These are phyloP conservation scores for Anadara kagoshimensis DNA, from an alignment of 1,140 invertebrate species.

Conservation along the genomic window DNA sequence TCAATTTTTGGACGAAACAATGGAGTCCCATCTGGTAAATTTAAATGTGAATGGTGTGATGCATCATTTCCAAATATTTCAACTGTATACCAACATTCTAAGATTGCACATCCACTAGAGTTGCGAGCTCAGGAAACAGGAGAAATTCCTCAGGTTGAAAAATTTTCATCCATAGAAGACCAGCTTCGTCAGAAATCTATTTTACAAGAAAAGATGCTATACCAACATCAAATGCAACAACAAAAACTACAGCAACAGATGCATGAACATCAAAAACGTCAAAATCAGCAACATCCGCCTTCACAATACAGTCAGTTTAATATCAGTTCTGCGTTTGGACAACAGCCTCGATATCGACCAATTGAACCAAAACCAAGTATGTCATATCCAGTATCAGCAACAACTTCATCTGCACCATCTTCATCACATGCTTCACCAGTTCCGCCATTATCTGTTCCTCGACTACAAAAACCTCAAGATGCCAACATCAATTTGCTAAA, in stretches of 20 bases:
- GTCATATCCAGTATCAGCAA: not conserved
- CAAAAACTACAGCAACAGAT: not conserved
- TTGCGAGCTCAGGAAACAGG: slow-evolving; percentile 58
- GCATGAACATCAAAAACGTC: not conserved
- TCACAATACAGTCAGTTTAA: not conserved
- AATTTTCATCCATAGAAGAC: too few relatives aligned
- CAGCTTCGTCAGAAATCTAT: not conserved
- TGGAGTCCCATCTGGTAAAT: slow-evolving; percentile 13
- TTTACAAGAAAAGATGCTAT: slow-evolving; percentile 16
- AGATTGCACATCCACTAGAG: slow-evolving; percentile 56
- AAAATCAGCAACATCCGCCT: slow-evolving; percentile 1
- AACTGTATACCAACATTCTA: slow-evolving; percentile 63
- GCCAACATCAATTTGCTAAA: not conserved
- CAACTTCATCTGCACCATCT: not conserved
- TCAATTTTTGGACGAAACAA: slow-evolving; percentile 17
- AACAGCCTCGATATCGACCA: slow-evolving; percentile 25
- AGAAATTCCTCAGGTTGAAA: slow-evolving; percentile 27
- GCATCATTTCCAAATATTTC: slow-evolving; percentile 60
- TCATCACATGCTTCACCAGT: slow-evolving; percentile 8
- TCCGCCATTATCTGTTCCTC: slow-evolving; percentile 16
- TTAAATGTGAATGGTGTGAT: slow-evolving; percentile 68
- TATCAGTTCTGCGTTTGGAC: slow-evolving; percentile 13
- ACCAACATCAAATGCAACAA: slow-evolving; percentile 12
- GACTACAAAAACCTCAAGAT: slow-evolving; percentile 12
- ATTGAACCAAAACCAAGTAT: slow-evolving; percentile 36